Evolutionary conservation across 2,888 invertebrate genomes (phyloP).

Genomic region (Polydrusus cervinus): DNA sequence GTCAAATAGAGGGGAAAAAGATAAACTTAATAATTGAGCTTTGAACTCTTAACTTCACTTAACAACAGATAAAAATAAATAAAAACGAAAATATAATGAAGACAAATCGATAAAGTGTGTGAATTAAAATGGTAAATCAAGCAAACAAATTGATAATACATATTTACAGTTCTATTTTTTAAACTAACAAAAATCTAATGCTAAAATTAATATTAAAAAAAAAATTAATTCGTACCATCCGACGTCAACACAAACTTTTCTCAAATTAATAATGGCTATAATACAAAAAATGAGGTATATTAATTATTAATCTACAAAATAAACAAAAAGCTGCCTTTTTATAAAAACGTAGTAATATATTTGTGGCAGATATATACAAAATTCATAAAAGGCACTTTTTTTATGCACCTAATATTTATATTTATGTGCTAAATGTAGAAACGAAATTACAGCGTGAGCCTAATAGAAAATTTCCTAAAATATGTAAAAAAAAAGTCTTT

Average conservation of each 20-base stretch:
- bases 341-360: constrained; percentile 14
- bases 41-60: too few relatives aligned
- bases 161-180: constrained; percentile 4
- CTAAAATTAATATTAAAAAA: constrained; percentile 2
- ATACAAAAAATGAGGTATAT: constrained; percentile 30
- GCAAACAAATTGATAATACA: constrained; percentile 19
- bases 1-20: too few relatives aligned
- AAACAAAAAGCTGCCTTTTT: constrained; percentile 19
- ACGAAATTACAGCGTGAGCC: not conserved
- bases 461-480: constrained; percentile 14
- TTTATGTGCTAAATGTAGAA: constrained; percentile 8
- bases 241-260: constrained; percentile 4
- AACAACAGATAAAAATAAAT: not conserved
- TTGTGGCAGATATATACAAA: constrained; percentile 32
- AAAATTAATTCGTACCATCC: not conserved
- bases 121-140: constrained; percentile 18
- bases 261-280: constrained; percentile 19
- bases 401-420: constrained; percentile 39
- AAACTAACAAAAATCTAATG: constrained; percentile 2
- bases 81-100: not conserved
- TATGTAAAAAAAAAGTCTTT: not conserved
- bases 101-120: constrained; percentile 3
- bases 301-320: constrained; percentile 10
- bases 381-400: constrained; percentile 46
- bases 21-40: not conserved